phyloP scores from a whole-genome alignment of 1,140 invertebrate genomes.

The Anoplophora glabripennis region DNA sequence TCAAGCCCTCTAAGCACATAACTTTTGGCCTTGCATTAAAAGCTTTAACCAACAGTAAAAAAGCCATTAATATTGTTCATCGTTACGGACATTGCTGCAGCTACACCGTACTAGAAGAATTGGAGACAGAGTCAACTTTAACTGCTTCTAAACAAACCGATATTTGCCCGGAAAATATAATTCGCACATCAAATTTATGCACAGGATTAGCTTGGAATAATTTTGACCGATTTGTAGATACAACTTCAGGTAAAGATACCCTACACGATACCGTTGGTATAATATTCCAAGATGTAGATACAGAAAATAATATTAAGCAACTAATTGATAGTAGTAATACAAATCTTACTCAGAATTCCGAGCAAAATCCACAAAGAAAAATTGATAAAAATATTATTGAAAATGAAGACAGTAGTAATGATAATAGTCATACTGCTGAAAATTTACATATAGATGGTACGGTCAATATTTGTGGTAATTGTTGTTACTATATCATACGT shows the following conservation, averaged over 20 bases:
- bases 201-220: slow-evolving; percentile 50
- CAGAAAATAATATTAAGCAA: no score
- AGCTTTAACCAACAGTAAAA: slow-evolving; percentile 39
- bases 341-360: no score
- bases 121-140: slow-evolving; percentile 42
- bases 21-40: slow-evolving; percentile 28
- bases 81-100: slow-evolving; percentile 40
- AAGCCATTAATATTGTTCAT: slow-evolving; percentile 33
- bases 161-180: slow-evolving; percentile 37
- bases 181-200: slow-evolving; percentile 11
- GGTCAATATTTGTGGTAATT: no score
- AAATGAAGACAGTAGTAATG: no score
- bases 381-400: no score
- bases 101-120: slow-evolving; percentile 37
- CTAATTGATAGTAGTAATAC: no score
- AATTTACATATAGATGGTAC: no score
- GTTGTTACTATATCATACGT: no score
- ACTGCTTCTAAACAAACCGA: slow-evolving; percentile 12
- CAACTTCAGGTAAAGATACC: slow-evolving; percentile 48
- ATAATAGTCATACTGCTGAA: no score
- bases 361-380: no score
- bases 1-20: slow-evolving; percentile 30
- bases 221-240: slow-evolving; percentile 50
- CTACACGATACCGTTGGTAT: slow-evolving; percentile 53
- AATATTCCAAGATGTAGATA: slow-evolving; percentile 38